Base-by-base conservation (phyloP, 2,888 invertebrate genomes). In the Drosophila barbarae region DNA sequence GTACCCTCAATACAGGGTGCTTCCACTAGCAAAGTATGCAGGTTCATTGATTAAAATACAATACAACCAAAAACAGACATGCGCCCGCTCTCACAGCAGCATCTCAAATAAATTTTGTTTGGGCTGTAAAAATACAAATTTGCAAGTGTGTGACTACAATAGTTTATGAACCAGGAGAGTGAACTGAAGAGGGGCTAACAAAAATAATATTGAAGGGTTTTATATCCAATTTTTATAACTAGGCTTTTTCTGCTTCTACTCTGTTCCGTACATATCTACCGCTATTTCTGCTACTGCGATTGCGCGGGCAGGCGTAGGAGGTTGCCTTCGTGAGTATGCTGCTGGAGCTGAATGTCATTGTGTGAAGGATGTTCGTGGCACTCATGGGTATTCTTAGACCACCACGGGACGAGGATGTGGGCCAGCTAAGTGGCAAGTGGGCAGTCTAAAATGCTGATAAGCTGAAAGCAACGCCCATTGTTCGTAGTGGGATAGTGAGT, bases 211-310 rank as follows among this genome's bases (percentile, higher is more conserved):
- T 18, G 1, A 18, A 3, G 8, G 18, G 30, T 13, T 46, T 32
- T 8, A 3, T 9, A 21, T 13, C 9, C 44, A 54, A 38, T 47
- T 69, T 74, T 61, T 73, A 77, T 30, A 42, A 50, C 36, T 42
- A 38, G 36, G 30, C 30, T 21, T 23, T 28, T 36, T 21, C 34
- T 41, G 28, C 36, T 71, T 68, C 73, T 80, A 73, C 57, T 66
- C 46, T 61, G 47, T 44, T 56, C 46, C 63, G 54, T 69, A 69
- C 76, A 73, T 77, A 70, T 79, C 69, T 72, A 72, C 73, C 69
- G 72, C 73, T 66, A 69, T 68, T 77, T 54, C 47, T 5, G 39
- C 39, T 51, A 75, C 73, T 76, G 84, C 66, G 79, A 50, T 72
- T 79, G 79, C 79, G 79, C 79, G 72, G 58, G 56, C 60, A 50